A percentile compares a stretch with the other conserved stretches of the same genome.
Evolutionary conservation across 1,140 invertebrate genomes (phyloP).

Genomic region (Drosophila gunungcola): DNA sequence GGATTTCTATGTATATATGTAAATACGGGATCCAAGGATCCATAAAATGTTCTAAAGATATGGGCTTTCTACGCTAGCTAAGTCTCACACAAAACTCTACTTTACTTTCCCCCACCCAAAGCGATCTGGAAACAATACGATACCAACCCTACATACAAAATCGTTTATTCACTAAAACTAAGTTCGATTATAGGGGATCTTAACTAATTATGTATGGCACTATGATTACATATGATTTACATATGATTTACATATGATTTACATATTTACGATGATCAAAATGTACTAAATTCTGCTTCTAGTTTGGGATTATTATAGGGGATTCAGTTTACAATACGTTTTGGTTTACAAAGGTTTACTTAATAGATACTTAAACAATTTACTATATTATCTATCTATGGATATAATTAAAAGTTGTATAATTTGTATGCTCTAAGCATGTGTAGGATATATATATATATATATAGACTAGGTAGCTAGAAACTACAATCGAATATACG

Average conservation of each 20-base stretch:
- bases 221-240: slow-evolving; percentile 17
- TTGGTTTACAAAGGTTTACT: slow-evolving; percentile 5
- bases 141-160: neutral
- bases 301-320: slow-evolving; percentile 6
- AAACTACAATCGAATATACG: slow-evolving; percentile 13
- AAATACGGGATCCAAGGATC: slow-evolving; percentile 10
- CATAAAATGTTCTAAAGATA: slow-evolving; percentile 9
- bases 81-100: slow-evolving; percentile 17
- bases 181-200: slow-evolving; percentile 15
- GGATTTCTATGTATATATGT: neutral
- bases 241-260: slow-evolving; percentile 12
- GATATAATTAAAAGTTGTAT: slow-evolving; percentile 17
- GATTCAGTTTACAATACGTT: slow-evolving; percentile 17
- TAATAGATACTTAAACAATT: slow-evolving; percentile 31
- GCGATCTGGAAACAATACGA: slow-evolving; percentile 13
- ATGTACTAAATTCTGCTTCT: slow-evolving; percentile 19
- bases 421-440: slow-evolving; percentile 9
- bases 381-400: slow-evolving; percentile 37
- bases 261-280: slow-evolving; percentile 23
- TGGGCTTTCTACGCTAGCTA: neutral
- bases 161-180: slow-evolving; percentile 7
- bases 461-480: slow-evolving; percentile 11
- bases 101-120: slow-evolving; percentile 8
- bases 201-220: slow-evolving; percentile 16
- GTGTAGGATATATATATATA: slow-evolving; percentile 3